Evolutionary conservation across 2,888 invertebrate genomes (phyloP).

Genomic region (Mesochorus sp.): DNA sequence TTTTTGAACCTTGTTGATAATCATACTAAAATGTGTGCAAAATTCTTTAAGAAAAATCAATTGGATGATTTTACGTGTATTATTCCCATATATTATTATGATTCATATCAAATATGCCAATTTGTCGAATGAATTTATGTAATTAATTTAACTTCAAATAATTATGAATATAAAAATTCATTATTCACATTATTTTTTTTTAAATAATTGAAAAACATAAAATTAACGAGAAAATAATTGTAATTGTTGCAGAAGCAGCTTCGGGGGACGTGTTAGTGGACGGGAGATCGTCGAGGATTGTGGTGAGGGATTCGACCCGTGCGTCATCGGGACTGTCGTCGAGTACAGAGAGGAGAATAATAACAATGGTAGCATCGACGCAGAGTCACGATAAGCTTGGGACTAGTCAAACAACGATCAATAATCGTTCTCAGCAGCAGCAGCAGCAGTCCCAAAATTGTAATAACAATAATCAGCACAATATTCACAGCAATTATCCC

Average conservation of each 20-base stretch:
- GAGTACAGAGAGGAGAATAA: constrained; percentile 64
- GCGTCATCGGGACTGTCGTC: constrained; percentile 64
- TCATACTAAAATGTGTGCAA: no score
- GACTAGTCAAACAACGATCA: constrained; percentile 70
- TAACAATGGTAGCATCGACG: constrained; percentile 79
- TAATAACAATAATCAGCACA: constrained; percentile 4
- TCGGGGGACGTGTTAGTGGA: constrained; percentile 74
- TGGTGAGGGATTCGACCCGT: constrained; percentile 67
- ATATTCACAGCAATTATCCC: constrained; percentile 42
- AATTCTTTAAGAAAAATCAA: no score
- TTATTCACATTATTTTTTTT: no score
- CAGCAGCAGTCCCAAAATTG: constrained; percentile 56
- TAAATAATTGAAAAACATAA: no score
- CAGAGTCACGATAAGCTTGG: constrained; percentile 76
- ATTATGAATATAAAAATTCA: no score
- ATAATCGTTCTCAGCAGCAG: constrained; percentile 71
- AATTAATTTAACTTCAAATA: no score
- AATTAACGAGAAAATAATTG: no score
- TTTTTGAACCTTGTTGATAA: no score
- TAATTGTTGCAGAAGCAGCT: constrained; percentile 68
- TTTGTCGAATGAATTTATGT: no score
- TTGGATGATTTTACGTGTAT: no score
- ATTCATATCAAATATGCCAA: no score
- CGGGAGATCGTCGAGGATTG: constrained; percentile 71
- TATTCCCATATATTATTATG: no score